A percentile compares a stretch with the other conserved stretches of the same genome.
phyloP scores from a whole-genome alignment of 2,113 vertebrate genomes.

The Dicaeum eximium region DNA sequence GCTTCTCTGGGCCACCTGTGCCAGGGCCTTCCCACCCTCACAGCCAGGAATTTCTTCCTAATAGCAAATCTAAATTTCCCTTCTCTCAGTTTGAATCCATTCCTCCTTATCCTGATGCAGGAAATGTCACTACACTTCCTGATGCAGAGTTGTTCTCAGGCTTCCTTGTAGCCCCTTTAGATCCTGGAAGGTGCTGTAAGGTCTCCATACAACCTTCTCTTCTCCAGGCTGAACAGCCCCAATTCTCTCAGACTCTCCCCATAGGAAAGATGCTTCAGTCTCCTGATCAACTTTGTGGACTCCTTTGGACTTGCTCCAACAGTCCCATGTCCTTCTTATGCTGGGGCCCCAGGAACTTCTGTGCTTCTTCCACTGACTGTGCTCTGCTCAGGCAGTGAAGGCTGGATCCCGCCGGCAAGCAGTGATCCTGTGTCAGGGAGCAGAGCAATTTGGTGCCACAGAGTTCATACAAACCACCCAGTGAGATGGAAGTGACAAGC shows the following conservation, averaged over 20 bases:
- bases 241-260: neutral
- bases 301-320: neutral
- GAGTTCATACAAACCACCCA: neutral
- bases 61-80: neutral
- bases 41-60: neutral
- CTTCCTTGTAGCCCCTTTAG: neutral
- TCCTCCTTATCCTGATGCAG: neutral
- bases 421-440: fast-evolving
- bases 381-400: neutral
- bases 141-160: neutral
- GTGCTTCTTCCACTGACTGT: fast-evolving
- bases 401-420: neutral
- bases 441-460: fast-evolving
- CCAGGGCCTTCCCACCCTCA: neutral
- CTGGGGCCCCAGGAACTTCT: neutral
- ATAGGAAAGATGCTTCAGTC: neutral
- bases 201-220: neutral
- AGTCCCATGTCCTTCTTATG: neutral
- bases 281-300: neutral
- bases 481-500: slow-evolving; percentile 24
- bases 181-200: neutral
- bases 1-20: neutral
- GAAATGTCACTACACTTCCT: neutral
- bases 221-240: neutral
- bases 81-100: neutral